phyloP scores from a whole-genome alignment of 2,797 vertebrate genomes.

The Acestrorhynchus altus region DNA sequence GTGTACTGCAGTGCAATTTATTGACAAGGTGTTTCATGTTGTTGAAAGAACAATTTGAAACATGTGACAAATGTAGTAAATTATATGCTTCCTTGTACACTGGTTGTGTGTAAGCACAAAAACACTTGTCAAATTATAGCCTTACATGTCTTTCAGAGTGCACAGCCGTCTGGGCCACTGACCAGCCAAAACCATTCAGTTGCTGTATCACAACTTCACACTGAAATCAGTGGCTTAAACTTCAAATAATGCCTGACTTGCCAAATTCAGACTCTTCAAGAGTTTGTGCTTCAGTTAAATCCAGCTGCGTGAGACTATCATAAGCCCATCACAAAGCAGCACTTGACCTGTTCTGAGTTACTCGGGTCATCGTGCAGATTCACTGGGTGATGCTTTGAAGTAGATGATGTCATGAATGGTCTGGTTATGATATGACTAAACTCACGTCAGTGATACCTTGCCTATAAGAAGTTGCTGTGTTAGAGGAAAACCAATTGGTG shows the following conservation, averaged over 20 bases:
- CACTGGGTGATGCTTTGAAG: slow-evolving; percentile 21
- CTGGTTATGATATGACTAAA: slow-evolving; percentile 37
- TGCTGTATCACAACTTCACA: background rate
- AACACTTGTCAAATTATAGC: no score
- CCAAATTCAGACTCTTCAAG: background rate
- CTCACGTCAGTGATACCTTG: slow-evolving; percentile 12
- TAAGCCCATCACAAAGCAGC: background rate
- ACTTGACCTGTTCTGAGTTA: background rate
- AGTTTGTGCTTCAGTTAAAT: slow-evolving; percentile 1
- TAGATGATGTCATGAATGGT: slow-evolving; percentile 21
- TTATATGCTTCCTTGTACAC: no score
- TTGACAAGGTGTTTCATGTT: no score
- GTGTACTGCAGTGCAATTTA: no score
- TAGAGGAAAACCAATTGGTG: slow-evolving; percentile 41
- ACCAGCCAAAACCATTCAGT: background rate
- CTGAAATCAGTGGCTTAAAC: background rate
- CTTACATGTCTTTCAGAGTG: no score
- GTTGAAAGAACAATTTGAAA: no score
- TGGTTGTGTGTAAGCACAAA: no score
- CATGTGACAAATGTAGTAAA: no score
- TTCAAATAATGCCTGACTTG: background rate
- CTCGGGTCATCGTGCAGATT: background rate
- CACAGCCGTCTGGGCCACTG: background rate
- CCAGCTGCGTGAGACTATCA: background rate
- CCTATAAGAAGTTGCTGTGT: slow-evolving; percentile 30